Evolutionary conservation across 2,797 vertebrate genomes (phyloP).

Genomic region (Limosa lapponica): DNA sequence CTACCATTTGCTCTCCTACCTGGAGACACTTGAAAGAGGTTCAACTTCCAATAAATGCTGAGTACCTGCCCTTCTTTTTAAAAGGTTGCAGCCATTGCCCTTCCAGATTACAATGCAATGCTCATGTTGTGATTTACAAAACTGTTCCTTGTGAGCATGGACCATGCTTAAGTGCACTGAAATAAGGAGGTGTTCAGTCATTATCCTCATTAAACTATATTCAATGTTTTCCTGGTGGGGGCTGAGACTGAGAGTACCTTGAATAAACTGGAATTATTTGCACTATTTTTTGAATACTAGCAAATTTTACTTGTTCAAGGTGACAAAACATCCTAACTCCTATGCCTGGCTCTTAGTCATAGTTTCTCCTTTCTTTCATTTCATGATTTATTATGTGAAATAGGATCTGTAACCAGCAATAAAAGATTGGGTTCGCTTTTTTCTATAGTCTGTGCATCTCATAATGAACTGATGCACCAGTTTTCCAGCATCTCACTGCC

Average conservation of each 20-base stretch:
- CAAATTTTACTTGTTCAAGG: not conserved
- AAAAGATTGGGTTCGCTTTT: not conserved
- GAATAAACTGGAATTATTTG: not conserved
- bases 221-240: not conserved
- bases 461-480: not conserved
- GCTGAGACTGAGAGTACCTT: not conserved
- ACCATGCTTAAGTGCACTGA: not conserved
- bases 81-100: not conserved
- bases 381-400: not conserved
- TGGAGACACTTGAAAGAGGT: not conserved
- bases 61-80: not conserved
- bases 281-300: not conserved
- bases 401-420: not conserved
- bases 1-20: not conserved
- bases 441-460: not conserved
- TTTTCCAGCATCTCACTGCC: not conserved
- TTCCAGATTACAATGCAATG: accelerated
- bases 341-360: not conserved
- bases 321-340: not conserved
- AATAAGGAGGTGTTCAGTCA: not conserved
- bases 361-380: not conserved
- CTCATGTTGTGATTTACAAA: not conserved
- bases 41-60: not conserved
- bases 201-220: not conserved
- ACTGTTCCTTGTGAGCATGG: not conserved